Conservation (phyloP, 1,140 invertebrate species). For the Pseudomyrmex concolor region DNA sequence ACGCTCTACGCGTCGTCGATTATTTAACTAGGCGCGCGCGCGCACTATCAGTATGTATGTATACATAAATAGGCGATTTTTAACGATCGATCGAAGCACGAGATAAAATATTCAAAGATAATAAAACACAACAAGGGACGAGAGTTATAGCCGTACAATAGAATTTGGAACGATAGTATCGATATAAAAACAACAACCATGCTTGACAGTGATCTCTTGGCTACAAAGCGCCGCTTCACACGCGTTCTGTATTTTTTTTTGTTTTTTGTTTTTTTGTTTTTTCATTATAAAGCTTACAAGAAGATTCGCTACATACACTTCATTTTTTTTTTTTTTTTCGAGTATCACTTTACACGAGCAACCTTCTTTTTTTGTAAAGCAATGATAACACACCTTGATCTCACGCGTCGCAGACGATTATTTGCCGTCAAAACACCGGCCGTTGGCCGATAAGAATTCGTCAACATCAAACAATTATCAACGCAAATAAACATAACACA, state of each 20-base stretch:
- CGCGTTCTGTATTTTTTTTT: not conserved
- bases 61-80: slow-evolving; percentile 76
- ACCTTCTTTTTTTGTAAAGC: slow-evolving; percentile 17
- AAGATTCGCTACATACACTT: not conserved
- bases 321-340: not conserved
- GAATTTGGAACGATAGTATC: slow-evolving; percentile 70
- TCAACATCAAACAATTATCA: no score
- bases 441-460: no score
- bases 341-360: slow-evolving; percentile 45
- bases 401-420: not conserved
- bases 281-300: slow-evolving; percentile 32
- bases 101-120: slow-evolving; percentile 81
- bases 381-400: not conserved
- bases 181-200: slow-evolving; percentile 79
- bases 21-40: slow-evolving; percentile 18
- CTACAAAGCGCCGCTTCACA: slow-evolving; percentile 37
- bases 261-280: not conserved
- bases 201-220: slow-evolving; percentile 67
- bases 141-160: slow-evolving; percentile 70
- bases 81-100: slow-evolving; percentile 78
- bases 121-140: slow-evolving; percentile 82
- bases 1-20: slow-evolving; percentile 38
- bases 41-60: slow-evolving; percentile 68
- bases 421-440: not conserved
- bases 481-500: not conserved